Evolutionary conservation across 2,113 vertebrate genomes (phyloP).

Genomic region (Esox niger): DNA sequence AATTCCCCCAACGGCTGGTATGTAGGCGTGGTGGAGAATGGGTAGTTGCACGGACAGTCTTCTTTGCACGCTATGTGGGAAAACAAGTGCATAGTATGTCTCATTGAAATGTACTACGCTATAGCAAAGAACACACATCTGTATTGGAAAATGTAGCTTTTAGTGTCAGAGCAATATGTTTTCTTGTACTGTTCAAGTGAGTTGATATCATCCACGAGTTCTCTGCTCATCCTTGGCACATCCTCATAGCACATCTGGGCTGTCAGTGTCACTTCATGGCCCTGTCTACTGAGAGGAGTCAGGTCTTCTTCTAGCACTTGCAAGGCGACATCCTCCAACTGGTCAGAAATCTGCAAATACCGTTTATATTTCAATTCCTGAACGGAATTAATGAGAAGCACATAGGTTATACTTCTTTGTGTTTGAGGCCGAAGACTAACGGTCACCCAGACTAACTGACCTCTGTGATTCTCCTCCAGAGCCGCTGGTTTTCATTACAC

Average conservation of each 20-base stretch:
- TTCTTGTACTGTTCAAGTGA: constrained; percentile 83
- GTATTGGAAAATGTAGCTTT: not conserved
- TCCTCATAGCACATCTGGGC: constrained; percentile 12
- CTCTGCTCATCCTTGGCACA: not conserved
- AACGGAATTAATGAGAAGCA: not conserved
- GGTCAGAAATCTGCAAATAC: constrained; percentile 76
- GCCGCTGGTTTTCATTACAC: constrained; percentile 81
- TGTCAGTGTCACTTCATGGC: constrained; percentile 51
- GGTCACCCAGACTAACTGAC: constrained; percentile 55
- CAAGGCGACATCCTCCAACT: constrained; percentile 84
- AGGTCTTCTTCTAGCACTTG: constrained; percentile 83
- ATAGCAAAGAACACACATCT: not conserved
- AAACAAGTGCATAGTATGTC: constrained; percentile 1
- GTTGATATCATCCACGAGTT: constrained; percentile 72
- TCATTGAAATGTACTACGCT: not conserved
- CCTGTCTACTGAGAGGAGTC: constrained; percentile 80
- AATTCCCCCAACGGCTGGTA: constrained; percentile 83
- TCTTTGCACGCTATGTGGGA: constrained; percentile 74
- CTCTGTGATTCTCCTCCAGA: constrained; percentile 83
- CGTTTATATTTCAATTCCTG: not conserved
- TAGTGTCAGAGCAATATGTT: not conserved
- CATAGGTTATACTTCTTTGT: not conserved
- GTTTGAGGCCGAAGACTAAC: too few species aligned
- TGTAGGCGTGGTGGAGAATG: constrained; percentile 85
- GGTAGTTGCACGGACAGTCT: constrained; percentile 85